phyloP scores from a whole-genome alignment of 30 jellyfish, hydroid and myxozoan species.

The Phacellophora camtschatica region DNA sequence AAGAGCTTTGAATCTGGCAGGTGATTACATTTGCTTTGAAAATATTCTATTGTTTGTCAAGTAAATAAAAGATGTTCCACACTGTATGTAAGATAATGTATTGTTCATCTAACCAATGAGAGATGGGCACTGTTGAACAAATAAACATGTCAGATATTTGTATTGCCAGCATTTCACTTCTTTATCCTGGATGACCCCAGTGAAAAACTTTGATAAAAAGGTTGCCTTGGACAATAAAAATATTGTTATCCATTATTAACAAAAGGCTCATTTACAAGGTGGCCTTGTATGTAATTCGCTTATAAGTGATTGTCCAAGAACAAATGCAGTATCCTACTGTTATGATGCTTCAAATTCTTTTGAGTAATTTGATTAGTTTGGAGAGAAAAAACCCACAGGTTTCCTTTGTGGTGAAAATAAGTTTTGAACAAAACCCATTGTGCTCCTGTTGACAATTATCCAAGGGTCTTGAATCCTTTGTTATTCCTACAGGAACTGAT shows the following conservation, averaged over 20 bases:
- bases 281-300: background rate
- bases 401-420: constrained; percentile 29
- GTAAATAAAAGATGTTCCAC: background rate
- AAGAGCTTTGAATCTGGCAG: too few relatives aligned
- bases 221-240: too few relatives aligned
- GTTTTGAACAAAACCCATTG: background rate
- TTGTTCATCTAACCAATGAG: background rate
- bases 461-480: background rate
- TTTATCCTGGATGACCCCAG: too few relatives aligned
- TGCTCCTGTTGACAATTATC: background rate
- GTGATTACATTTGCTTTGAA: background rate
- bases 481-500: background rate
- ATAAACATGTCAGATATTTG: too few relatives aligned
- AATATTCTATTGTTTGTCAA: background rate
- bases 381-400: constrained; percentile 28
- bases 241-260: background rate
- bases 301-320: background rate
- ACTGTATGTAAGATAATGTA: background rate
- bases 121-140: too few relatives aligned
- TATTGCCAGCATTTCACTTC: too few relatives aligned
- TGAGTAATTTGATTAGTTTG: constrained; percentile 1
- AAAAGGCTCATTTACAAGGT: background rate
- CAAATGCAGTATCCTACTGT: constrained; percentile 1
- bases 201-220: too few relatives aligned
- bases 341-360: constrained; percentile 14